Base-by-base conservation (phyloP, 2,113 vertebrate species). In the Stomatorhinus ivindoensis region DNA sequence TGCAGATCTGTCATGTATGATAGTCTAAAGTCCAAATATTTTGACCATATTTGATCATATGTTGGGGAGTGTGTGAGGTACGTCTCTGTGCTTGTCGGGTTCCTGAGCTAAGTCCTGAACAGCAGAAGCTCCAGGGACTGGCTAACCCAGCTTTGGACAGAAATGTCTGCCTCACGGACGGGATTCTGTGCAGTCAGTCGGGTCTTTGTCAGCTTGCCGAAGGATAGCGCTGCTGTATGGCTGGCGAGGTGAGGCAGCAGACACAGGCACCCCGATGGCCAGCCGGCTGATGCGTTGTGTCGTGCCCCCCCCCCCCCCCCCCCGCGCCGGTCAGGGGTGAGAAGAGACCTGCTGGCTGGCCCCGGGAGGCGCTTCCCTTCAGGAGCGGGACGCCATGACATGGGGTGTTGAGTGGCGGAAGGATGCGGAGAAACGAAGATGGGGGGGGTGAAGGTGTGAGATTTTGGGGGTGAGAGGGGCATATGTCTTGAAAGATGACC, bases 401-500 rank as follows among this genome's bases (percentile, higher is more conserved):
- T 24, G 83, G 87, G 50, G 86, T 48, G 90, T 84, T 55, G 87
- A 35, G 85, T 83, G 76, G 50, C 21, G 51, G 50, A 61, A 80
- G 51, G 76, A 89, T 84, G 47, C 10, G 19, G 76, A 80, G 90
- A 69, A 87, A 35, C 27, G 44, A 51, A 73, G 44, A 4, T 15
- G 73, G 76, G 50, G 17, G 83, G 24, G 46, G 46, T 65, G 87
- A 87, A 87, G 53, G 87, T 65, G 53, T 61, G 53, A 87, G 86
- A 53, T 87, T 87, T 61, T 88, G 42, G 42, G 58, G 44, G 69
- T 87, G 88, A 19, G 51, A 53, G 46, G 31, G 35, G 76, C 88
- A 87, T 91, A 91, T 90, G 87, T 92, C 91, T 87, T 95, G 94
- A 94, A 95, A 96, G 88, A 82, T 91, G 94, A 95, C 92, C 93